Evolutionary conservation across 2,797 vertebrate species (phyloP), one percentile per base, ranked within the genome.

Genomic region (Malacoraja senta): DNA sequence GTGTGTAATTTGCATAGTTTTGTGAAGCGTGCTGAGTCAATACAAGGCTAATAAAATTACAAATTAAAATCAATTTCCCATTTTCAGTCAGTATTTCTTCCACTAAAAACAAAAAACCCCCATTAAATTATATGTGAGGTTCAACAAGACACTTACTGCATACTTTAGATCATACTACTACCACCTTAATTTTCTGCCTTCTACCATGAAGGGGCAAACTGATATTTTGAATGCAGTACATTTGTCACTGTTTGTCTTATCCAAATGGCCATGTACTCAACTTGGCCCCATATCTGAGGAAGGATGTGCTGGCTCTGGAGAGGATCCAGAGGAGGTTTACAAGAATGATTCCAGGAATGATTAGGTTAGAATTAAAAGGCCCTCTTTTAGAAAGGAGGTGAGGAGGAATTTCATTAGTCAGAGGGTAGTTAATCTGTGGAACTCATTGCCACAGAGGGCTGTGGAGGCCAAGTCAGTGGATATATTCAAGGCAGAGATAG

Each of bases 1-100:
- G 38, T 71, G 21, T 74, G 38, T 92, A 26, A 91, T 74, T 68
- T 44, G 90, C 58, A 92, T 13, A 24, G 38, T 53, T 76, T 12
- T 72, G 71, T 72, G 90, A 92, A 92, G 90, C 90, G 53, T 92
- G 90, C 90, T 76, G 44, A 92, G 65, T 92, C 71, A 76, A 38
- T 15, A 9, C 24, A 10, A 71, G 19, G 63, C 32, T 3, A 71
- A 68, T 53, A 91, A 29, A 84, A 8, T 13, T 61, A 91, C 21
- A 68, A 68, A 44, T 90, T 84, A 9, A 32, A 53, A 65, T n/a
- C 61, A 88, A 65, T 21, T 76, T 53, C 26, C 35, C 8, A 3
- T 44, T 32, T 68, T 63, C 0, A 68, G 19, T 35, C n/a, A 32
- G 29, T 2, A 86, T 15, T 86, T 65, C n/a, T 19, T 32, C 6